Evolutionary conservation across 2,113 vertebrate species (phyloP).

Genomic region (Pardalotus punctatus): DNA sequence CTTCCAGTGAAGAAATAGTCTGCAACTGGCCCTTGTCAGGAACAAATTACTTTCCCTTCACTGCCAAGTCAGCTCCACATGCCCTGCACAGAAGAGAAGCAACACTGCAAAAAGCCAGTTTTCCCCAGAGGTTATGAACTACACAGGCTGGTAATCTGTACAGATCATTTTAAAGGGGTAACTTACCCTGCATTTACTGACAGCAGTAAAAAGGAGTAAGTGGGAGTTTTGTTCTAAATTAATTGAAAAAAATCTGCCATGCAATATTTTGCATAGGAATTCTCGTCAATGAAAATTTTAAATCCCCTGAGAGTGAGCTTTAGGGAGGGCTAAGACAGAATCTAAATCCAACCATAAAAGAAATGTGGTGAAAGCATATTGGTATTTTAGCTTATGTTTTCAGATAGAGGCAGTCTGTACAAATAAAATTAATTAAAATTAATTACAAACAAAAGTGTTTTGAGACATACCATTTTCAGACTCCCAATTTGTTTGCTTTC

Average conservation of each 20-base stretch:
- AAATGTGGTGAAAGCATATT: background rate
- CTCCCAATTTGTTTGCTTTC: background rate
- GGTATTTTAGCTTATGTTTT: background rate
- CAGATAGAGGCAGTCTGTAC: background rate
- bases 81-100: background rate
- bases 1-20: constrained; percentile 65
- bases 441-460: background rate
- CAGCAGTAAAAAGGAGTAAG: background rate
- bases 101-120: constrained; percentile 20
- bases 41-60: constrained; percentile 62
- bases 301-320: background rate
- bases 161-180: background rate
- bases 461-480: background rate
- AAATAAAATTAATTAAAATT: background rate
- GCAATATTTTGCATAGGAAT: background rate
- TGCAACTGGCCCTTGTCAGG: constrained; percentile 63
- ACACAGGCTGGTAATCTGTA: background rate
- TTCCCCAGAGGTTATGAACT: constrained; percentile 21
- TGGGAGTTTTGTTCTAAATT: background rate
- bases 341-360: background rate
- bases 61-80: constrained; percentile 32
- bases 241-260: background rate
- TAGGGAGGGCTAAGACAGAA: background rate
- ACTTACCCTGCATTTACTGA: background rate
- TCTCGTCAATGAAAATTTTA: background rate